Evolutionary conservation across 2,888 invertebrate species (phyloP).

Genomic region (Parapristionchus giblindavisi): DNA sequence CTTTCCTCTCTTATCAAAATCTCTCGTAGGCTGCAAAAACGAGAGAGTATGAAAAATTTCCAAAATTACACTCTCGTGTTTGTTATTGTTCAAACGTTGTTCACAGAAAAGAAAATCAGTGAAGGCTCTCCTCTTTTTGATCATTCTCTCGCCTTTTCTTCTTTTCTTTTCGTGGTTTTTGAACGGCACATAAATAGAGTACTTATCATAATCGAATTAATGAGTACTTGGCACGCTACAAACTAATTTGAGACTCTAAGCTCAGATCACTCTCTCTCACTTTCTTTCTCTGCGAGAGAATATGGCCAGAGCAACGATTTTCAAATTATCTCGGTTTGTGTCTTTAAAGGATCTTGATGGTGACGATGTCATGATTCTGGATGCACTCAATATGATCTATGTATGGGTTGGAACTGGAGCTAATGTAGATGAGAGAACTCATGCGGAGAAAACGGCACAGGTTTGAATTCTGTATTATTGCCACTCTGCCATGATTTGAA

Average conservation of each 20-base stretch:
- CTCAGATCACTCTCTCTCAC: not conserved
- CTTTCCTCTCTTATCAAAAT: too few species aligned
- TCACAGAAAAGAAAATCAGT: too few species aligned
- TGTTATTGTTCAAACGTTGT: too few species aligned
- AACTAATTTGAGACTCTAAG: too few species aligned
- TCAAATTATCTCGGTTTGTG: not conserved
- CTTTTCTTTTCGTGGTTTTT: not conserved
- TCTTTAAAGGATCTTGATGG: constrained; percentile 72
- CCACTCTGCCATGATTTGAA: not conserved
- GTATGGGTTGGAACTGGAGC: constrained; percentile 80
- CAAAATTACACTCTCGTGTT: too few species aligned
- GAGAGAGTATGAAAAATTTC: too few species aligned
- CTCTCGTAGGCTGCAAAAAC: too few species aligned
- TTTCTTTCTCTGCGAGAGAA: not conserved
- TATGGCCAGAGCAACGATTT: not conserved
- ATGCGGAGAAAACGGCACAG: constrained; percentile 69
- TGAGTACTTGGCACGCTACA: too few species aligned
- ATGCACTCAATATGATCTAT: constrained; percentile 81
- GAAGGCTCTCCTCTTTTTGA: too few species aligned
- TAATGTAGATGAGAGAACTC: constrained; percentile 76
- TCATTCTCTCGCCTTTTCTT: too few species aligned
- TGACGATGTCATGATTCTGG: constrained; percentile 82
- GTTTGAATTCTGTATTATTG: constrained; percentile 10
- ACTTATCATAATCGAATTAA: too few species aligned
- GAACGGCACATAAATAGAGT: too few species aligned